A percentile compares a stretch with the other conserved stretches of the same genome.
phyloP scores from a whole-genome alignment of 2,888 invertebrate genomes.

The Leptogaster cylindrica region DNA sequence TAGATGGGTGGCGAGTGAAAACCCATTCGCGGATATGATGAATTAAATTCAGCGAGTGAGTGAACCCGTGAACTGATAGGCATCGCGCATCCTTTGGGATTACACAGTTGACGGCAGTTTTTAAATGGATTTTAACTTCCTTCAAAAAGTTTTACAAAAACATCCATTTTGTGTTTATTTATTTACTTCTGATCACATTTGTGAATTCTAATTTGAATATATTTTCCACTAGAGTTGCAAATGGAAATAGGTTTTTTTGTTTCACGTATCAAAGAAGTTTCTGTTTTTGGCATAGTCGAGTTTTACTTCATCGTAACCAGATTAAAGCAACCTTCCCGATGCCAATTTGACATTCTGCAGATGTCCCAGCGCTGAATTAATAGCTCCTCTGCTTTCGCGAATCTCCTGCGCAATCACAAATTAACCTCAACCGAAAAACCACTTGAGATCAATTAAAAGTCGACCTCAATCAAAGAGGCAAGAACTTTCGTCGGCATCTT shows the following conservation, averaged over 20 bases:
- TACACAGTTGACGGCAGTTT: slow-evolving; percentile 3
- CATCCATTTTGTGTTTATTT: slow-evolving; percentile 4
- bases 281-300: too few relatives aligned
- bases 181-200: too few relatives aligned
- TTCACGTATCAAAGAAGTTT: too few relatives aligned
- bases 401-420: slow-evolving; percentile 5
- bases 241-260: too few relatives aligned
- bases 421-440: slow-evolving; percentile 31
- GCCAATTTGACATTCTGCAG: too few relatives aligned
- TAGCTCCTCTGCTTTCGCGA: neutral
- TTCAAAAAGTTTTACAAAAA: neutral
- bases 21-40: slow-evolving; percentile 17
- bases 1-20: slow-evolving; percentile 2
- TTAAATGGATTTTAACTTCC: slow-evolving; percentile 19
- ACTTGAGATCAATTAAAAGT: slow-evolving; percentile 44
- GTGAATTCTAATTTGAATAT: too few relatives aligned
- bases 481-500: slow-evolving; percentile 16
- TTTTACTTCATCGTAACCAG: too few relatives aligned
- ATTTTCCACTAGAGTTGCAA: too few relatives aligned
- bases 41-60: slow-evolving; percentile 25
- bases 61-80: slow-evolving; percentile 6
- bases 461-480: slow-evolving; percentile 43
- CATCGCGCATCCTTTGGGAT: slow-evolving; percentile 1
- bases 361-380: too few relatives aligned
- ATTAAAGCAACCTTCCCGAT: too few relatives aligned